A percentile compares a stretch with the other conserved stretches of the same genome.
phyloP scores from a whole-genome alignment of 2,888 invertebrate genomes.

The Drosophila lutescens region DNA sequence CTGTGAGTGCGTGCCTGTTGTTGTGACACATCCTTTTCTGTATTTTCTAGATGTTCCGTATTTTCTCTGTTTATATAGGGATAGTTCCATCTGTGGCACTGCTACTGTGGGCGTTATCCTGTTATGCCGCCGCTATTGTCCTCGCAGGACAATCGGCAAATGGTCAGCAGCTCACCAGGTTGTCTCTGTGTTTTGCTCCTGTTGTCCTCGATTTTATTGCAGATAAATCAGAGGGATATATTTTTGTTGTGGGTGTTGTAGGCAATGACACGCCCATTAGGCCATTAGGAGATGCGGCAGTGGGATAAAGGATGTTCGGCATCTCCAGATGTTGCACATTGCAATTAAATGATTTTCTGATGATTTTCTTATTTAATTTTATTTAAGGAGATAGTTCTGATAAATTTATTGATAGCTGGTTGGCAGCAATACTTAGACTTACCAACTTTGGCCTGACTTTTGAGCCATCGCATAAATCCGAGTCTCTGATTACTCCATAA shows the following conservation, averaged over 20 bases:
- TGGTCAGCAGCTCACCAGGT: slow-evolving; percentile 29
- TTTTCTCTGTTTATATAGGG: too few species aligned
- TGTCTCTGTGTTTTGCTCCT: slow-evolving; percentile 33
- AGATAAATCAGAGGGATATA: slow-evolving; percentile 57
- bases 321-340: slow-evolving; percentile 12
- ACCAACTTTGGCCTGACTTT: slow-evolving; percentile 15
- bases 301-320: not conserved
- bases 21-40: slow-evolving; percentile 24
- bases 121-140: slow-evolving; percentile 29
- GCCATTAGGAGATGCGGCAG: slow-evolving; percentile 13
- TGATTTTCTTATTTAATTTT: not conserved
- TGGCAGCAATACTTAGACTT: not conserved
- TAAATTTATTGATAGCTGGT: too few species aligned
- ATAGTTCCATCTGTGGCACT: slow-evolving; percentile 14
- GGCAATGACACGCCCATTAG: slow-evolving; percentile 38
- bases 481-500: slow-evolving; percentile 27
- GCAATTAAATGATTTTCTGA: not conserved
- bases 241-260: slow-evolving; percentile 13
- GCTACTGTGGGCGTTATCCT: slow-evolving; percentile 64
- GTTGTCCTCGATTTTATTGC: slow-evolving; percentile 59
- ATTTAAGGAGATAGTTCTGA: too few species aligned
- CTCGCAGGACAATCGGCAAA: slow-evolving; percentile 15
- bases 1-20: slow-evolving; percentile 12
- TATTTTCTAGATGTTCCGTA: too few species aligned
- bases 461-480: slow-evolving; percentile 24